Evolutionary conservation across 2,888 invertebrate genomes (phyloP).

Genomic region (Macrophya annulata): DNA sequence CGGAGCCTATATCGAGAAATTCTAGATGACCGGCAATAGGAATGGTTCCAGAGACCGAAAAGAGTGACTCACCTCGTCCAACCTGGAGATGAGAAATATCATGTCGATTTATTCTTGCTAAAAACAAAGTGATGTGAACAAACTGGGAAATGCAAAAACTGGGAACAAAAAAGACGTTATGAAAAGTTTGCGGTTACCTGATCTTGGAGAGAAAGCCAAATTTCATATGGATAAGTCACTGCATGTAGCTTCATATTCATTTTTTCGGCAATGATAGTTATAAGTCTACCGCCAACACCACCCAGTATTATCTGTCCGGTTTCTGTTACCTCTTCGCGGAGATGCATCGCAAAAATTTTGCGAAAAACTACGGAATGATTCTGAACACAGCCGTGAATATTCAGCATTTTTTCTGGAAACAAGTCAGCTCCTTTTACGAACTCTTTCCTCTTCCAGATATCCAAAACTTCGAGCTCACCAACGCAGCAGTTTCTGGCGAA

Average conservation of each 20-base stretch:
- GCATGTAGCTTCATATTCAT: neutral
- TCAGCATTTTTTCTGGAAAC: conserved; percentile 4
- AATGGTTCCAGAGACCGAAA: neutral
- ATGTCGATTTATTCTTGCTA: no score
- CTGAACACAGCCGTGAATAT: neutral
- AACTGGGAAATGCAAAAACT: no score
- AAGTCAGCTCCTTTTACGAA: conserved; percentile 12
- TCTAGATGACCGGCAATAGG: neutral
- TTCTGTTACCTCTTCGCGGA: neutral
- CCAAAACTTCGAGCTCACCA: conserved; percentile 16
- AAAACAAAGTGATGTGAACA: no score
- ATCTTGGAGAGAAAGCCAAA: no score
- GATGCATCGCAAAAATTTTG: neutral
- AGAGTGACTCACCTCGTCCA: neutral
- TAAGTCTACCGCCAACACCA: conserved; percentile 22
- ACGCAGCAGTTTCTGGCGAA: conserved; percentile 11
- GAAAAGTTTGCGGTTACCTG: no score
- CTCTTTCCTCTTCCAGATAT: neutral
- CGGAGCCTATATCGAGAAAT: neutral
- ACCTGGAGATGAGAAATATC: neutral
- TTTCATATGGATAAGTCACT: no score
- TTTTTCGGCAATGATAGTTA: neutral
- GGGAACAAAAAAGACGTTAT: no score
- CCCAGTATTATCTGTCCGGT: conserved; percentile 1
- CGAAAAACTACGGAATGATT: neutral